A percentile compares a stretch with the other conserved stretches of the same genome.
Evolutionary conservation across 2,113 vertebrate species (phyloP).

Genomic region (Nicator chloris): DNA sequence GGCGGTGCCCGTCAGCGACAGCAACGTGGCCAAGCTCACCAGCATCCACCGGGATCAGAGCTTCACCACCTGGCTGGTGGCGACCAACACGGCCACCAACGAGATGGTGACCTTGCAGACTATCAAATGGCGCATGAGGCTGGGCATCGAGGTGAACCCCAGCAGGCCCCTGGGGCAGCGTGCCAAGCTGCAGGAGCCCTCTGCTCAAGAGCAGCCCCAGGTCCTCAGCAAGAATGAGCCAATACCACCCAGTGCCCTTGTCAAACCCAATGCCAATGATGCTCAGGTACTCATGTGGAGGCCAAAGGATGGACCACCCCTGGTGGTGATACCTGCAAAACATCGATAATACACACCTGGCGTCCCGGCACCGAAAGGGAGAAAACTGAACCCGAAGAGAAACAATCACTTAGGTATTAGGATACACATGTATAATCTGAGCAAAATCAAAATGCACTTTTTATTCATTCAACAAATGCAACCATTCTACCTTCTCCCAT

Average conservation of each 20-base stretch:
- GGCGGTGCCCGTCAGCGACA: slow-evolving; percentile 93
- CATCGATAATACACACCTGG: slow-evolving; percentile 68
- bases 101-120: slow-evolving; percentile 92
- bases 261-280: slow-evolving; percentile 98
- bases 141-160: slow-evolving; percentile 89
- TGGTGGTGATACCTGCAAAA: slow-evolving; percentile 95
- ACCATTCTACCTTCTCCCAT: slow-evolving; percentile 87
- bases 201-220: slow-evolving; percentile 88
- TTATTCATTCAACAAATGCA: slow-evolving; percentile 76
- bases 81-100: slow-evolving; percentile 84
- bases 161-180: slow-evolving; percentile 85
- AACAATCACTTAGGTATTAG: slow-evolving; percentile 42
- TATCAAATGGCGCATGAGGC: slow-evolving; percentile 93
- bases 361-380: slow-evolving; percentile 23
- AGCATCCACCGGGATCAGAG: slow-evolving; percentile 94
- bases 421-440: background rate
- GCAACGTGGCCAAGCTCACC: slow-evolving; percentile 89
- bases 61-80: slow-evolving; percentile 97
- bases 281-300: slow-evolving; percentile 99
- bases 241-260: slow-evolving; percentile 89
- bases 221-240: slow-evolving; percentile 89
- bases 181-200: slow-evolving; percentile 84
- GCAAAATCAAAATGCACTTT: slow-evolving; percentile 50
- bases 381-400: background rate
- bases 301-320: slow-evolving; percentile 83